These are phyloP conservation scores for Drosophila orosa DNA, from an alignment of 1,140 invertebrate species.

Conservation along the genomic window DNA sequence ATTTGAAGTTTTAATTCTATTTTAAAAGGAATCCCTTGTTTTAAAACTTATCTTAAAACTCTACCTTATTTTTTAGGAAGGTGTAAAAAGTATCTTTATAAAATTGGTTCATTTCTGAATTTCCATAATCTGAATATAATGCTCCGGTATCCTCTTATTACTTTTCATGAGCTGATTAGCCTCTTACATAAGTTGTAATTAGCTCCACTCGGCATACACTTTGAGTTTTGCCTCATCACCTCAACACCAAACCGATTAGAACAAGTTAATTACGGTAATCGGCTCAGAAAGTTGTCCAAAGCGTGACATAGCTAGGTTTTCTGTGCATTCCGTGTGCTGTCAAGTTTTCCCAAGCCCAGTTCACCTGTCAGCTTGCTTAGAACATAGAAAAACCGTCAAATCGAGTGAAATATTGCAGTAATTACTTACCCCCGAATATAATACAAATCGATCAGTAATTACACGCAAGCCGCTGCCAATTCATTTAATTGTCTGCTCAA, in stretches of 20 bases:
- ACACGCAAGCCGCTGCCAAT: slow-evolving; percentile 43
- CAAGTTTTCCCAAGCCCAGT: slow-evolving; percentile 15
- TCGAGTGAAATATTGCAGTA: slow-evolving; percentile 17
- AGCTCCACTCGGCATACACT: slow-evolving; percentile 8
- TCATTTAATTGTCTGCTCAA: slow-evolving; percentile 45
- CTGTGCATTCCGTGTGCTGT: slow-evolving; percentile 39
- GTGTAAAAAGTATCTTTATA: background rate
- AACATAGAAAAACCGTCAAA: slow-evolving; percentile 21
- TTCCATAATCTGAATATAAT: background rate
- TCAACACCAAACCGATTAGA: slow-evolving; percentile 34
- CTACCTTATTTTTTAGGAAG: background rate
- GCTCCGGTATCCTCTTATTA: background rate
- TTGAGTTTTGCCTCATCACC: slow-evolving; percentile 34
- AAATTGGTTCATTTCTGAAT: background rate
- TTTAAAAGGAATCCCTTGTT: too few relatives aligned
- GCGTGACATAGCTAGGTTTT: slow-evolving; percentile 31
- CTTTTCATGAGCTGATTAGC: background rate
- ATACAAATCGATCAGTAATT: slow-evolving; percentile 47
- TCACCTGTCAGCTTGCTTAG: slow-evolving; percentile 29
- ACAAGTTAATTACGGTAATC: slow-evolving; percentile 51
- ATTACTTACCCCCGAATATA: slow-evolving; percentile 35
- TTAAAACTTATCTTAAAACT: too few relatives aligned
- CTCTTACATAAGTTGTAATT: slow-evolving; percentile 29
- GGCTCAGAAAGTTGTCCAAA: slow-evolving; percentile 38
- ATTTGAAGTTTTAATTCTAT: too few relatives aligned